phyloP scores from a whole-genome alignment of 23 tunicate species.

The Halocynthia aurantium region DNA sequence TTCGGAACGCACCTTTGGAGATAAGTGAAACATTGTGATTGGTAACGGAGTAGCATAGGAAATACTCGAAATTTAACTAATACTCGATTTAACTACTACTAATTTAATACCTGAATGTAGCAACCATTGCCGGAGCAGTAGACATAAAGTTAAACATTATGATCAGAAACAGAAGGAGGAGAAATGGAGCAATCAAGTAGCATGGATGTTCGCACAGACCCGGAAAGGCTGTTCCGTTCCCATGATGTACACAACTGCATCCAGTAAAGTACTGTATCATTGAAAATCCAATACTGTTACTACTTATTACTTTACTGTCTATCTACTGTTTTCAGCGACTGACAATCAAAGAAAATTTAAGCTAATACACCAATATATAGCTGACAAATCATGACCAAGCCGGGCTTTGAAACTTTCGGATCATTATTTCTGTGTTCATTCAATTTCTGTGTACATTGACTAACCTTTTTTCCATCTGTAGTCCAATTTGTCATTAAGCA shows the following conservation, averaged over 20 bases:
- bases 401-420: no score
- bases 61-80: not conserved
- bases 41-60: not conserved
- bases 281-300: no score
- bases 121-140: slow-evolving; percentile 59
- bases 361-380: no score
- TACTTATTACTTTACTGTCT: no score
- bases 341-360: no score
- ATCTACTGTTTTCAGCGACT: no score
- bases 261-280: slow-evolving; percentile 30
- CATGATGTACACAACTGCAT: slow-evolving; percentile 37
- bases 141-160: slow-evolving; percentile 64
- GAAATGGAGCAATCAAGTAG: slow-evolving; percentile 29
- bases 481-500: slow-evolving; percentile 5
- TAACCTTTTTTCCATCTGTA: no score
- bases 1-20: slow-evolving; percentile 47
- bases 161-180: slow-evolving; percentile 47
- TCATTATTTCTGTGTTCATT: no score
- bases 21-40: no score
- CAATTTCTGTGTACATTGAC: no score
- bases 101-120: slow-evolving; percentile 52
- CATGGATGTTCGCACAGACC: slow-evolving; percentile 42
- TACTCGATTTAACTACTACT: no score
- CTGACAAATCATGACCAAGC: no score
- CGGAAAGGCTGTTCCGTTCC: slow-evolving; percentile 17